Evolutionary conservation across 2,113 vertebrate genomes (phyloP).

Genomic region (Dromaius novaehollandiae): DNA sequence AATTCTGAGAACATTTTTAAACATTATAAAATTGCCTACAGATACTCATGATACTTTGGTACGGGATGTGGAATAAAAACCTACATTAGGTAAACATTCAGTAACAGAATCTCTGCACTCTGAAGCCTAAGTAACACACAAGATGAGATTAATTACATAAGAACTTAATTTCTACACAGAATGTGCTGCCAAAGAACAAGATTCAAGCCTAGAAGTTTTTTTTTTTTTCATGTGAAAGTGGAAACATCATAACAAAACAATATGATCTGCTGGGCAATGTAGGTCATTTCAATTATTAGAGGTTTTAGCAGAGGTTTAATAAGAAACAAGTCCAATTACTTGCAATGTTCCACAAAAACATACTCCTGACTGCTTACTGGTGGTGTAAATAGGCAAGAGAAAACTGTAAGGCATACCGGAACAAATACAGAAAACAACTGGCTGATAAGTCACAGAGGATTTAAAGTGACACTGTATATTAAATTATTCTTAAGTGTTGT

Average conservation of each 20-base stretch:
- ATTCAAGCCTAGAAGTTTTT: not conserved
- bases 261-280: not conserved
- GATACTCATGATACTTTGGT: conserved; percentile 35
- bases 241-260: conserved; percentile 28
- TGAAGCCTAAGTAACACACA: conserved; percentile 46
- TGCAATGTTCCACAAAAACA: not conserved
- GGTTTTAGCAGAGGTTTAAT: conserved; percentile 16
- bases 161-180: conserved; percentile 50
- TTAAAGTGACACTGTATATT: not conserved
- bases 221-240: not conserved
- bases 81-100: conserved; percentile 62
- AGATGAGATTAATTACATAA: conserved; percentile 38
- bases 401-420: conserved; percentile 15
- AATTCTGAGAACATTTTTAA: conserved; percentile 64
- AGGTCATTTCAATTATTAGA: conserved; percentile 20
- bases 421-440: conserved; percentile 23
- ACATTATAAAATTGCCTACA: conserved; percentile 56
- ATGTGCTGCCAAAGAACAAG: conserved; percentile 27
- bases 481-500: not conserved
- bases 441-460: not conserved
- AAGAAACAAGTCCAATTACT: conserved; percentile 16
- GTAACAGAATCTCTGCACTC: conserved; percentile 56
- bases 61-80: conserved; percentile 47
- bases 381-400: not conserved
- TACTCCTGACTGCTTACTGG: conserved; percentile 5